Evolutionary conservation across 2,113 vertebrate species (phyloP).

Genomic region (Nycticorax nycticorax): DNA sequence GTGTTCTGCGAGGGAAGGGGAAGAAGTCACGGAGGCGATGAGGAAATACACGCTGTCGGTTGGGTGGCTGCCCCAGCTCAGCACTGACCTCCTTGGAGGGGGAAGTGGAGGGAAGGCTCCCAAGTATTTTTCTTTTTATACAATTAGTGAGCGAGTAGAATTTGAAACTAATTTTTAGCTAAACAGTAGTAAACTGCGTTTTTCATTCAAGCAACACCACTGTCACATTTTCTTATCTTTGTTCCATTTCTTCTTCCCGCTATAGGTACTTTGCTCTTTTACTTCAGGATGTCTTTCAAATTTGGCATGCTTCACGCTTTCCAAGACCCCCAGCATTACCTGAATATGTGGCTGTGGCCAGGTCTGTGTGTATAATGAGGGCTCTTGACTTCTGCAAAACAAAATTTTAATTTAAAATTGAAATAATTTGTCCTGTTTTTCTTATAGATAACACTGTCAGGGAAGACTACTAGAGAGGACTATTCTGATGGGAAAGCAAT

Average conservation of each 20-base stretch:
- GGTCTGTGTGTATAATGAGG: not conserved
- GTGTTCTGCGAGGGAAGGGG: not conserved
- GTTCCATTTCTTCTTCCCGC: not conserved
- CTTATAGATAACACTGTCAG: not conserved
- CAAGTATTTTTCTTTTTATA: not conserved
- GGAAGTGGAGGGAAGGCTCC: not conserved
- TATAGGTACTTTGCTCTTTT: not conserved
- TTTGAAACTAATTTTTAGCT: not conserved
- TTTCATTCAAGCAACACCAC: not conserved
- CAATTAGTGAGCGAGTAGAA: not conserved
- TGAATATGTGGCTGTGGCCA: not conserved
- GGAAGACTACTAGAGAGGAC: not conserved
- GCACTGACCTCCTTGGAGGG: not conserved
- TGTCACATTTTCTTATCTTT: not conserved
- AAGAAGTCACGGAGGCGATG: not conserved
- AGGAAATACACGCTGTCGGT: fast-evolving
- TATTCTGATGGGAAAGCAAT: not conserved
- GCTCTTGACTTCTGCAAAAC: not conserved
- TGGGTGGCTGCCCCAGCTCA: not conserved
- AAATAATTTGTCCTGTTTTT: not conserved
- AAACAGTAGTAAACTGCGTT: not conserved
- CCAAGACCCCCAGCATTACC: not conserved
- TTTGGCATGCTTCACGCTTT: not conserved
- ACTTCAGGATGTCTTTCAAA: not conserved
- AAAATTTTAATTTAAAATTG: not conserved